Conservation (phyloP, 2,113 vertebrate species). For the Lepus europaeus region DNA sequence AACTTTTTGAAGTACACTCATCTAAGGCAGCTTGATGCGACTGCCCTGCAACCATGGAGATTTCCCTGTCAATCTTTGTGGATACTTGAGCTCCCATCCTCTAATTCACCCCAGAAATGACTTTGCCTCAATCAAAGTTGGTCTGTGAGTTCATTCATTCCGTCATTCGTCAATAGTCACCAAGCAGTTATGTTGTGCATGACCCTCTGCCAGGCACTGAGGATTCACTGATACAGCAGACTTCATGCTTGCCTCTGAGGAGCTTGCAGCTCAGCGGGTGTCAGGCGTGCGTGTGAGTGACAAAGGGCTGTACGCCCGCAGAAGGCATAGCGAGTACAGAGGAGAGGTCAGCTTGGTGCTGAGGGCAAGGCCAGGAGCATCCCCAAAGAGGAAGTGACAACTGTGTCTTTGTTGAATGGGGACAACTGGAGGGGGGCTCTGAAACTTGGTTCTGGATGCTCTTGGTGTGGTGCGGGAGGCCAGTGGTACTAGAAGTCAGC, state of each 20-base stretch:
- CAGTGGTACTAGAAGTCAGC: background rate
- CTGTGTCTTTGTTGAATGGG: background rate
- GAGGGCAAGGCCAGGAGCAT: background rate
- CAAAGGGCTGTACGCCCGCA: background rate
- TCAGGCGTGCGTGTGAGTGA: fast-evolving
- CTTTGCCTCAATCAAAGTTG: constrained; percentile 25
- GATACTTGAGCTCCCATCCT: background rate
- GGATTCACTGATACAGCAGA: background rate
- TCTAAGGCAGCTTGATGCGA: background rate
- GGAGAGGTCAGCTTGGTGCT: background rate
- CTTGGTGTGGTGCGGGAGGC: background rate
- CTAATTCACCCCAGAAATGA: background rate
- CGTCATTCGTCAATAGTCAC: background rate
- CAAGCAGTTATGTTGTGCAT: background rate
- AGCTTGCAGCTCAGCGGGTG: background rate
- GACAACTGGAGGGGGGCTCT: background rate
- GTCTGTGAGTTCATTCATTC: background rate
- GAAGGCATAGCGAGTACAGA: background rate
- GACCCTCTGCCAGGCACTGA: background rate
- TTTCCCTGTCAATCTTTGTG: background rate
- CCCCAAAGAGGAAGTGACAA: background rate
- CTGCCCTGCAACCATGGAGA: background rate
- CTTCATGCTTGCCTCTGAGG: background rate
- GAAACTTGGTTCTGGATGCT: background rate
- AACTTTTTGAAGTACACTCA: too few species aligned